These are phyloP conservation scores for Nomada goodeniana DNA, from an alignment of 2,888 invertebrate genomes.

Conservation along the genomic window DNA sequence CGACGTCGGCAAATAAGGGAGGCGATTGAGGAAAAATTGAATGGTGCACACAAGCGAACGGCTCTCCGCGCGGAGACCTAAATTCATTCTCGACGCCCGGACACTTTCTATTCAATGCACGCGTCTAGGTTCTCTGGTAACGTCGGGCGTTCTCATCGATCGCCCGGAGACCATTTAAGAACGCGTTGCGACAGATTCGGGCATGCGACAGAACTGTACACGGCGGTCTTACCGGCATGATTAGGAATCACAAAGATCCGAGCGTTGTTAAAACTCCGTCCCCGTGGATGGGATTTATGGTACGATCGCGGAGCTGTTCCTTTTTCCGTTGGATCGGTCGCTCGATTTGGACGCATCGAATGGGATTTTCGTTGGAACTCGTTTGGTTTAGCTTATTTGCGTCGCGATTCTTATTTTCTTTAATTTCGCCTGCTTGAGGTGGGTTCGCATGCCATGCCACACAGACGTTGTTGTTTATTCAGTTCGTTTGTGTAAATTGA, in stretches of 20 bases:
- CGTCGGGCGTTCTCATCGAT: neutral
- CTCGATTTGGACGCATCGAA: neutral
- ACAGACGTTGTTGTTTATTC: no score
- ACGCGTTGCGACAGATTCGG: constrained; percentile 18
- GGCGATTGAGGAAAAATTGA: constrained; percentile 8
- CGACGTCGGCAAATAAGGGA: constrained; percentile 8
- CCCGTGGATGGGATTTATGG: constrained; percentile 6
- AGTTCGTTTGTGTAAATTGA: no score
- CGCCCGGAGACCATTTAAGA: constrained; percentile 8
- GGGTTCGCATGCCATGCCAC: neutral
- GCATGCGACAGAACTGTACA: constrained; percentile 19
- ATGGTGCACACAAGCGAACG: neutral
- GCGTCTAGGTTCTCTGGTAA: neutral
- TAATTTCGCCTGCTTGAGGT: neutral
- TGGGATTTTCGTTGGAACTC: neutral
- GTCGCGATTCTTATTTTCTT: neutral
- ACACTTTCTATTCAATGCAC: constrained; percentile 28
- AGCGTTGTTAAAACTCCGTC: neutral
- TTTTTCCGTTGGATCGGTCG: neutral
- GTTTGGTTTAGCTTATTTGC: neutral
- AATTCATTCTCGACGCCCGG: constrained; percentile 16
- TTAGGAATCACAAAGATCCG: constrained; percentile 8
- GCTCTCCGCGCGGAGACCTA: neutral
- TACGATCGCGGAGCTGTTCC: neutral
- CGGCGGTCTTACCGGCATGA: constrained; percentile 4